Evolutionary conservation across 2,888 invertebrate species (phyloP).

Genomic region (Tribolium freemani): DNA sequence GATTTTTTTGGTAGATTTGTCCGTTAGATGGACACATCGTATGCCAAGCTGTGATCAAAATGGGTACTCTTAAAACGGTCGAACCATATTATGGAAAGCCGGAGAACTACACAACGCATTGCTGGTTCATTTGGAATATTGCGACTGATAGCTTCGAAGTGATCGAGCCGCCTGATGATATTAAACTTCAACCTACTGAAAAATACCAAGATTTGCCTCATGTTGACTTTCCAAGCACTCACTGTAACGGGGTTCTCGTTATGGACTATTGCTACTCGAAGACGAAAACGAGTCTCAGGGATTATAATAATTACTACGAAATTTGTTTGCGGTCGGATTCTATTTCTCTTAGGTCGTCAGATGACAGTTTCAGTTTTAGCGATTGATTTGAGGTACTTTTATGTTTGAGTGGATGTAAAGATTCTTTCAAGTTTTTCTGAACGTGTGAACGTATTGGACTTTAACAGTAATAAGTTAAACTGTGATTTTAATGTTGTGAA

Average conservation of each 20-base stretch:
- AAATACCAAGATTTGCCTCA: slow-evolving; percentile 54
- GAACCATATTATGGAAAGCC: slow-evolving; percentile 56
- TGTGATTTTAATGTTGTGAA: slow-evolving; percentile 57
- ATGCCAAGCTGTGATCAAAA: slow-evolving; percentile 67
- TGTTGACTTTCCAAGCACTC: slow-evolving; percentile 53
- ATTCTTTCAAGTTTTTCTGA: slow-evolving; percentile 18
- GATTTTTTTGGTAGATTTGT: slow-evolving; percentile 62
- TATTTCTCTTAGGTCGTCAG: slow-evolving; percentile 26
- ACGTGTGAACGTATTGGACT: slow-evolving; percentile 34
- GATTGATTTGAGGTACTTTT: slow-evolving; percentile 29
- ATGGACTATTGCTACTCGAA: slow-evolving; percentile 60
- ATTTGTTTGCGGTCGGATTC: slow-evolving; percentile 51
- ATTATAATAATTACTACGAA: slow-evolving; percentile 63
- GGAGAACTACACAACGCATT: slow-evolving; percentile 61
- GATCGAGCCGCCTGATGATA: slow-evolving; percentile 60
- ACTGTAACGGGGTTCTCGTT: slow-evolving; percentile 60
- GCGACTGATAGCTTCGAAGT: slow-evolving; percentile 64
- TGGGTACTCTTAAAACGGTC: slow-evolving; percentile 61
- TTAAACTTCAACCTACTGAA: slow-evolving; percentile 58
- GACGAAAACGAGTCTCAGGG: slow-evolving; percentile 63
- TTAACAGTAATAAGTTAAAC: slow-evolving; percentile 56
- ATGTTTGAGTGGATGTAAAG: not conserved
- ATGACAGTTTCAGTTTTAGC: slow-evolving; percentile 39
- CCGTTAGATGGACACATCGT: slow-evolving; percentile 66
- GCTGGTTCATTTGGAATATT: slow-evolving; percentile 66